Percentiles rank a stretch among this genome's conserved stretches.
phyloP scores from a whole-genome alignment of 2,113 vertebrate genomes.

The Tetrax tetrax region DNA sequence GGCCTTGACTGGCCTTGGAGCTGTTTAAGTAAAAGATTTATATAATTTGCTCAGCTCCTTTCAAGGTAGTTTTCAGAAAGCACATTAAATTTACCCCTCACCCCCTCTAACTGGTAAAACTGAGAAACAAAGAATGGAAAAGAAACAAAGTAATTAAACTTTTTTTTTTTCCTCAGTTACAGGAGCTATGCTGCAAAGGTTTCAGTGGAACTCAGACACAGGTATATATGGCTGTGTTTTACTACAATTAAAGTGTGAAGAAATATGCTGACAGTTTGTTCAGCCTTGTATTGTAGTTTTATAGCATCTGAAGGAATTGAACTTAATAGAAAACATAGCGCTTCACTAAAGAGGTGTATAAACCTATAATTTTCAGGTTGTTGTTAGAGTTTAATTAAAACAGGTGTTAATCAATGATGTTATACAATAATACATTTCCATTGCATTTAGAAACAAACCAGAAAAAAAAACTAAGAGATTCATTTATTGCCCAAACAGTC shows the following conservation, averaged over 20 bases:
- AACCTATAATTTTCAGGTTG: not conserved
- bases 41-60: not conserved
- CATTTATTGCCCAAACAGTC: not conserved
- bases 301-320: not conserved
- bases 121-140: not conserved
- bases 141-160: not conserved
- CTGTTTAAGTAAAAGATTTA: not conserved
- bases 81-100: not conserved
- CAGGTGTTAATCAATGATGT: not conserved
- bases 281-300: not conserved
- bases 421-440: not conserved
- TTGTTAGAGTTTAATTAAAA: slow-evolving; percentile 10
- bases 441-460: not conserved
- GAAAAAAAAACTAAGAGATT: not conserved
- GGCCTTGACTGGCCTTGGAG: not conserved
- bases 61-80: not conserved
- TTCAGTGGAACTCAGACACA: not conserved
- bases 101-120: not conserved
- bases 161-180: not conserved
- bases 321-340: not conserved
- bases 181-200: not conserved
- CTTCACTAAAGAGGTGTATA: not conserved
- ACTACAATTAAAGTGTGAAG: not conserved
- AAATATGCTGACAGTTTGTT: not conserved
- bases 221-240: not conserved